Evolutionary conservation across 1,140 invertebrate species (phyloP).

Genomic region (Lepeophtheirus salmonis): DNA sequence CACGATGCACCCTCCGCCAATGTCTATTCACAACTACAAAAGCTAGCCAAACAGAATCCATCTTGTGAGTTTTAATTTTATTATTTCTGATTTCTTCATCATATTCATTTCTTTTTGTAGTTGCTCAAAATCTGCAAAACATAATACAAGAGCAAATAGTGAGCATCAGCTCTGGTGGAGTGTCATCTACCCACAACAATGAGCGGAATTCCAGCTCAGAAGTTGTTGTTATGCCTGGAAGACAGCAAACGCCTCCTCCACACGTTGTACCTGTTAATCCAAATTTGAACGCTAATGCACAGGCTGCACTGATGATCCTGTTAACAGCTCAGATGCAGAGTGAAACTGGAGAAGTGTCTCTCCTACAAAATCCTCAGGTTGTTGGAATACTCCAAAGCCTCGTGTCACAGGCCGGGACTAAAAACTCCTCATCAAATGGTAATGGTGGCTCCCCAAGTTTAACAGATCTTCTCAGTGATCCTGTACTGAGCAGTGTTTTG

Average conservation of each 20-base stretch:
- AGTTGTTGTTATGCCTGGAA: not conserved
- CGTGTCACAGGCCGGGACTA: slow-evolving; percentile 12
- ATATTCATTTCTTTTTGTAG: slow-evolving; percentile 24
- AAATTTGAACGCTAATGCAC: slow-evolving; percentile 24
- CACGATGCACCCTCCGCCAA: slow-evolving; percentile 32
- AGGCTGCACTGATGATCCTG: slow-evolving; percentile 27
- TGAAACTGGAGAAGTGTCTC: slow-evolving; percentile 22
- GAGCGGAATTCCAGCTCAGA: not conserved
- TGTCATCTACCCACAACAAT: slow-evolving; percentile 18
- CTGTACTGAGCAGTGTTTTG: not conserved
- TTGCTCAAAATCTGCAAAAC: slow-evolving; percentile 34
- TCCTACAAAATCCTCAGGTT: slow-evolving; percentile 26
- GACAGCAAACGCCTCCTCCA: not conserved
- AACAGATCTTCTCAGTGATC: not conserved
- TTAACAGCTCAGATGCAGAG: slow-evolving; percentile 26
- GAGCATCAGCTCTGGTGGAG: slow-evolving; percentile 24
- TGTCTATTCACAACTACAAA: slow-evolving; percentile 32
- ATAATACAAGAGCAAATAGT: slow-evolving; percentile 31
- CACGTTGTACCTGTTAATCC: not conserved
- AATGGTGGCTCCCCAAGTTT: not conserved
- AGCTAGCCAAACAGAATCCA: slow-evolving; percentile 34
- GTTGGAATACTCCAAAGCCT: slow-evolving; percentile 25
- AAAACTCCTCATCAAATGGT: no score
- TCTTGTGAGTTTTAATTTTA: no score
- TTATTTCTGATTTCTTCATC: no score